Evolutionary conservation across 2,888 invertebrate species (phyloP).

Genomic region (Tinea pellionella): DNA sequence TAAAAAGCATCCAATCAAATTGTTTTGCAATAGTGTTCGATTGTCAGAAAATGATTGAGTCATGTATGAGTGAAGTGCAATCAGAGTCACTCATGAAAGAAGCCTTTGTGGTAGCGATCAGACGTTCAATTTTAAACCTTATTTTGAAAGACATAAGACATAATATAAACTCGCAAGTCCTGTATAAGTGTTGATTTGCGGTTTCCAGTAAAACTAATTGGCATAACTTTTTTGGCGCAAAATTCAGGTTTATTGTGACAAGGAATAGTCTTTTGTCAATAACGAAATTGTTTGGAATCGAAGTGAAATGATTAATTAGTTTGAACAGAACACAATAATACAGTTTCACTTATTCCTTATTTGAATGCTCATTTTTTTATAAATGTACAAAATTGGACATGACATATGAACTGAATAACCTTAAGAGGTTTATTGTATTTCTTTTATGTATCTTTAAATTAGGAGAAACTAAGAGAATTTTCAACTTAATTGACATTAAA

Average conservation of each 20-base stretch:
- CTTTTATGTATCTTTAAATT: neutral
- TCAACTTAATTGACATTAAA: no score
- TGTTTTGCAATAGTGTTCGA: neutral
- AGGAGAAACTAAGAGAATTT: neutral
- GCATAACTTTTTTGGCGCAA: neutral
- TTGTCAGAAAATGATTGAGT: conserved; percentile 10
- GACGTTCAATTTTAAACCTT: neutral
- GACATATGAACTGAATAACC: neutral
- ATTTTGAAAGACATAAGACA: neutral
- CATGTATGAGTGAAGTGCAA: neutral
- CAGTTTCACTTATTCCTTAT: neutral
- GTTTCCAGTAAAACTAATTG: conserved; percentile 7
- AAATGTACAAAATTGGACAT: neutral
- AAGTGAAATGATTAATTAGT: neutral
- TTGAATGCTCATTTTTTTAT: neutral
- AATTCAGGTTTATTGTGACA: neutral
- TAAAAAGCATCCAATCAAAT: conserved; percentile 1
- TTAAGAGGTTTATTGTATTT: neutral
- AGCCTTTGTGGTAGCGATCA: neutral
- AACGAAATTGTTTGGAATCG: neutral
- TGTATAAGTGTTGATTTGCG: neutral
- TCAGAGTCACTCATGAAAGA: neutral
- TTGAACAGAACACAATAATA: neutral
- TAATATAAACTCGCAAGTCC: neutral
- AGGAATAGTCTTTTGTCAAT: conserved; percentile 2